Conservation (phyloP, 2,113 vertebrate species). For the Asarcornis scutulata region DNA sequence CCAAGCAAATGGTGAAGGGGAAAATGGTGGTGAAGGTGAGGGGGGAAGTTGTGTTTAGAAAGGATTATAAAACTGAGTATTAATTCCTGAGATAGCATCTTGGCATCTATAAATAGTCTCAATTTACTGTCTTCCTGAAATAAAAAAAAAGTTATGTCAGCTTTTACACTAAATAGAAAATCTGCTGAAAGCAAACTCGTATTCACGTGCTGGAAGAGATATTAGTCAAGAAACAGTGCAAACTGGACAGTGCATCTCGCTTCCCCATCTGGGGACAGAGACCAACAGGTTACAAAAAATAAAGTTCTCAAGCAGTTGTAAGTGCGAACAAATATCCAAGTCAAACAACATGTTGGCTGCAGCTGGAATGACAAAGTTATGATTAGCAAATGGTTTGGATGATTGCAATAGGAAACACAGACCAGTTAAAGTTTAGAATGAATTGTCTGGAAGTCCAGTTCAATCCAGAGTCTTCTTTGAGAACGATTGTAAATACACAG, state of each 20-base stretch:
- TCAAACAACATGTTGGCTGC: constrained; percentile 71
- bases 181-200: constrained; percentile 46
- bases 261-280: constrained; percentile 70
- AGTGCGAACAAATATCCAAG: constrained; percentile 73
- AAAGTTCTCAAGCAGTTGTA: constrained; percentile 70
- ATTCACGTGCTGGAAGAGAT: constrained; percentile 57
- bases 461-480: not conserved
- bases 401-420: constrained; percentile 41
- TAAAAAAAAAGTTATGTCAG: constrained; percentile 16
- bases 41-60: not conserved
- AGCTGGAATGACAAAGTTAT: constrained; percentile 72
- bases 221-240: constrained; percentile 45
- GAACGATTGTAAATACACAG: not conserved
- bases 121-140: constrained; percentile 72
- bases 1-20: constrained; percentile 17
- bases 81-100: constrained; percentile 35
- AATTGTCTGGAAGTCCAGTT: not conserved
- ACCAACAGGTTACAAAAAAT: constrained; percentile 72
- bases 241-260: constrained; percentile 72
- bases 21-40: constrained; percentile 5
- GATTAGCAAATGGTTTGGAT: constrained; percentile 60
- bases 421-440: constrained; percentile 18
- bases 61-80: not conserved
- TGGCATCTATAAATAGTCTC: constrained; percentile 26
- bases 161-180: constrained; percentile 48